Evolutionary conservation across 1,140 invertebrate genomes (phyloP), one percentile per base, ranked within the genome.

Genomic region (Heterodera carotae): DNA sequence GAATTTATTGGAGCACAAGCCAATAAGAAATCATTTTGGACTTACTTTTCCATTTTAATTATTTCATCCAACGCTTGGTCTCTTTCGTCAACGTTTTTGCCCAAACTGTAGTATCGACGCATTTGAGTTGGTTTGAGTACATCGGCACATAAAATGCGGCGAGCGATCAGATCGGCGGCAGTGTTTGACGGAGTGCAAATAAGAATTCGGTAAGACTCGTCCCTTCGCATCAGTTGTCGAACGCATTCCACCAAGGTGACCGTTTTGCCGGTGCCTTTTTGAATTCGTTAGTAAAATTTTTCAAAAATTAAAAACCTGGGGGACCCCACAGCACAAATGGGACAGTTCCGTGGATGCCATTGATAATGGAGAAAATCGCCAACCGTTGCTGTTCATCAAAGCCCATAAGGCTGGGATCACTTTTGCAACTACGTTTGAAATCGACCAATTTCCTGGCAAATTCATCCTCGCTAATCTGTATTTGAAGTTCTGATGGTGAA

Each of bases 101-200:
- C 64, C 31, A 48, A 64, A 73, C 66, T 70, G 66, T 76, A 75
- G 33, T 70, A 70, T 18, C 75, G 75, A 36, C 64, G 48, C 34
- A 76, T 70, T n/a, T 76, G 70, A 22, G 0, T 43, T 25, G 25
- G n/a, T 1, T 25, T 22, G 15, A 68, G 48, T 31, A 39, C 31
- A 76, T 12, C 2, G n/a, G 33, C 43, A 25, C n/a, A 15, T 29
- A 25, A 25, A 48, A 76, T 76, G 15, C 39, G 36, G 22, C 48
- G n/a, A 48, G 75, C 75, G 53, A 76, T 53, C 25, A 70, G 34
- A 34, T 76, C 75, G 18, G 75, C 75, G 7, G 75, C 75, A 29
- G 48, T 76, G 56, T 75, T 68, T 5, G 75, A 76, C 15, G 75
- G 75, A 31, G 75, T 76, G 29, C 75, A 76, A n/a, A 76, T 59